Evolutionary conservation across 2,113 vertebrate species (phyloP).

Genomic region (Talpa occidentalis): DNA sequence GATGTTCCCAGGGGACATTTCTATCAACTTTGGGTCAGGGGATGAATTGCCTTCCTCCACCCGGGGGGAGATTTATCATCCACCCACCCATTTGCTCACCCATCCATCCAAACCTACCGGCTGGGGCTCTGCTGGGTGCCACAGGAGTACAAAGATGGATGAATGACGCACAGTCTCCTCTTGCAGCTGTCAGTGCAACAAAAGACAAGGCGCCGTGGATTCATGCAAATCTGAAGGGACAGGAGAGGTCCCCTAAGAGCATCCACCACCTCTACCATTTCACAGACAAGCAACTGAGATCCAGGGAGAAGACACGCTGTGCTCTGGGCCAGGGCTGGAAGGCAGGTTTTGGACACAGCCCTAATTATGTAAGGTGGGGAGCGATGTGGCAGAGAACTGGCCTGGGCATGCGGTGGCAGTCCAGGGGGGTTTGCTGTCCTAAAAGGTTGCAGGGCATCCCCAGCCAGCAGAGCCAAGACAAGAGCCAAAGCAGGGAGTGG

Average conservation of each 20-base stretch:
- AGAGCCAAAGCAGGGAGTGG: not conserved
- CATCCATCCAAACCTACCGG: not conserved
- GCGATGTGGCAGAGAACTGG: too few species aligned
- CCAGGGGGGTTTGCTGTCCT: not conserved
- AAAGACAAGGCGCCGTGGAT: not conserved
- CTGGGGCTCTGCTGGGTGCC: not conserved
- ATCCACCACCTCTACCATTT: not conserved
- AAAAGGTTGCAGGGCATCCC: not conserved
- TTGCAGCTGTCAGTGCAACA: not conserved
- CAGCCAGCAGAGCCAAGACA: not conserved
- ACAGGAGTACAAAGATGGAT: not conserved
- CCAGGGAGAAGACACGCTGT: not conserved
- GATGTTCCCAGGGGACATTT: conserved; percentile 50
- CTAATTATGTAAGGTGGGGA: not conserved
- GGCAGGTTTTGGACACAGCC: not conserved
- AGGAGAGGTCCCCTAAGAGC: not conserved
- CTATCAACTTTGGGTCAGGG: conserved; percentile 11
- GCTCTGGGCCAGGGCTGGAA: not conserved
- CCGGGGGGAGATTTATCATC: conserved; percentile 48
- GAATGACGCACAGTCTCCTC: not conserved
- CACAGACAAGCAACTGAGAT: not conserved
- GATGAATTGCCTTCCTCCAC: conserved; percentile 28
- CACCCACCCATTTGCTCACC: not conserved
- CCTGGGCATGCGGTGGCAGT: not conserved
- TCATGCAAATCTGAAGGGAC: not conserved